phyloP scores from a whole-genome alignment of 2,797 vertebrate species.

The Leptodactylus fallax region DNA sequence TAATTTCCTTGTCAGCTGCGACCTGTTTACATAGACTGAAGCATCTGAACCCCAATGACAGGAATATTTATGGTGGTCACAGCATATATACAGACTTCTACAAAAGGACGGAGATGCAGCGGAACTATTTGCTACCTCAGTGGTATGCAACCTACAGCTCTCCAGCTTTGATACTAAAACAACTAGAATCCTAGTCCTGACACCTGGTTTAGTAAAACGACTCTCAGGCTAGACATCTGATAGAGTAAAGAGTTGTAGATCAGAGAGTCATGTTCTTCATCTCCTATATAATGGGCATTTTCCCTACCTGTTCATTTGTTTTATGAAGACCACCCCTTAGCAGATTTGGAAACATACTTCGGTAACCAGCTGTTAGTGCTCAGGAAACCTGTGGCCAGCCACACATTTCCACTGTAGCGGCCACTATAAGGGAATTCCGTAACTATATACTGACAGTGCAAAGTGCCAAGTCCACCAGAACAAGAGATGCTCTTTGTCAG shows the following conservation, averaged over 20 bases:
- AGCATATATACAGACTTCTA: constrained; percentile 18
- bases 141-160: neutral
- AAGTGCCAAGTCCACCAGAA: too few relatives aligned
- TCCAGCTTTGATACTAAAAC: neutral
- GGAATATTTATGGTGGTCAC: constrained; percentile 52
- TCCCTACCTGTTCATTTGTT: neutral
- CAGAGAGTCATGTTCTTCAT: too few relatives aligned
- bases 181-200: neutral
- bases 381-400: neutral
- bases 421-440: neutral
- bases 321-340: neutral
- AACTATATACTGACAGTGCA: too few relatives aligned
- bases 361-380: neutral
- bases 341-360: neutral
- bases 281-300: neutral
- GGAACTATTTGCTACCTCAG: neutral
- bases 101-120: neutral
- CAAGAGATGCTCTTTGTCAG: neutral
- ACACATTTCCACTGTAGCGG: neutral
- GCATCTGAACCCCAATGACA: constrained; percentile 59
- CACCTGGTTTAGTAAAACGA: neutral
- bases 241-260: too few relatives aligned
- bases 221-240: too few relatives aligned
- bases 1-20: constrained; percentile 64
- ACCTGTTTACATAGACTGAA: constrained; percentile 61